Conservation (phyloP, 2,888 invertebrate species). For the Luperina testacea region DNA sequence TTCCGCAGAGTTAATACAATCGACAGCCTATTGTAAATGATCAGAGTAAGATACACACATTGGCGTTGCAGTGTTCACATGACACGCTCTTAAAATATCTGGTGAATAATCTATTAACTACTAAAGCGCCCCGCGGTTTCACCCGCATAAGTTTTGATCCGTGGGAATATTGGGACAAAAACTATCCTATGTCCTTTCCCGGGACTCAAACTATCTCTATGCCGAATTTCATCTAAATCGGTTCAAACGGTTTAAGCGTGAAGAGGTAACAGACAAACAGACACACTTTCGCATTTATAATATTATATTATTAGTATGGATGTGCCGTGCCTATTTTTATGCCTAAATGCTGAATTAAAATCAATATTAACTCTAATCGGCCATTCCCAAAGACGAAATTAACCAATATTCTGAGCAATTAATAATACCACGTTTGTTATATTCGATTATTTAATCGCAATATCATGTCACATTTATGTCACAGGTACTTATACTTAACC, state of each 20-base stretch:
- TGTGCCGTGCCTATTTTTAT: background rate
- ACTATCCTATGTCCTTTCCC: too few relatives aligned
- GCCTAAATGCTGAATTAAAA: background rate
- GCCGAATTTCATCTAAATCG: too few relatives aligned
- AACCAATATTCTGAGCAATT: background rate
- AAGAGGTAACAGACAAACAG: too few relatives aligned
- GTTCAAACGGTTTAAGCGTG: too few relatives aligned
- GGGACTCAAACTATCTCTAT: too few relatives aligned
- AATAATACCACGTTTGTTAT: background rate
- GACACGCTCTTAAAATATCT: background rate
- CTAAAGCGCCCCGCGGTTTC: too few relatives aligned
- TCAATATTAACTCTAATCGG: background rate
- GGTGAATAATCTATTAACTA: background rate
- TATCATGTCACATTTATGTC: conserved; percentile 18
- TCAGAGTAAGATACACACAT: background rate
- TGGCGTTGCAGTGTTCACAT: background rate
- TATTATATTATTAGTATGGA: too few relatives aligned
- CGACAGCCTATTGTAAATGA: background rate
- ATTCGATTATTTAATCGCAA: conserved; percentile 18
- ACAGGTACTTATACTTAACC: conserved; percentile 24
- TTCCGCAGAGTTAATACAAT: background rate
- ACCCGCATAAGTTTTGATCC: too few relatives aligned
- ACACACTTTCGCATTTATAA: too few relatives aligned
- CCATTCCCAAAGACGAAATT: background rate
- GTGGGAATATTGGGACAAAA: too few relatives aligned